phyloP scores from a whole-genome alignment of 1,140 invertebrate species.

The Nasonia longicornis region DNA sequence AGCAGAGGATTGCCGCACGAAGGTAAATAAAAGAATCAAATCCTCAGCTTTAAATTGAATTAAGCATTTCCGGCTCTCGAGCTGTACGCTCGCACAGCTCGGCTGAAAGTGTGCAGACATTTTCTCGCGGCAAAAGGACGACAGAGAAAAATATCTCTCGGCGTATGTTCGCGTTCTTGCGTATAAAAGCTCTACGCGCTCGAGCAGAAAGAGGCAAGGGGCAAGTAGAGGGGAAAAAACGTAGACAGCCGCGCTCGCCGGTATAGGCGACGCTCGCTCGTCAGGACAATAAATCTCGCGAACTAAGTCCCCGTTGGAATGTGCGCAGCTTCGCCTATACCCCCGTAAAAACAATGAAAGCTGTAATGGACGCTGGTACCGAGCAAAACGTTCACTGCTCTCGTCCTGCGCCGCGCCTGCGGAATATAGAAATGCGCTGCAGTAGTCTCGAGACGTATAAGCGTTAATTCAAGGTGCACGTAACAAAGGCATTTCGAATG shows the following conservation, averaged over 20 bases:
- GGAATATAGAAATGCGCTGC: constrained; percentile 29
- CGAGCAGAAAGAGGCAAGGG: background rate
- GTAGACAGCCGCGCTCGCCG: too few relatives aligned
- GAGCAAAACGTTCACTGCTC: background rate
- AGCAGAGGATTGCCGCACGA: background rate
- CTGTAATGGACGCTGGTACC: background rate
- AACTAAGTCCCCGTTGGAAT: constrained; percentile 26
- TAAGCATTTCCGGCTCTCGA: background rate
- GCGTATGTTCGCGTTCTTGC: background rate
- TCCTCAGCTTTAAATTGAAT: background rate
- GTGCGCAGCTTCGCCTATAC: constrained; percentile 1
- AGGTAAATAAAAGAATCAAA: background rate
- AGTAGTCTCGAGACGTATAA: background rate
- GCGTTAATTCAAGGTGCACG: background rate
- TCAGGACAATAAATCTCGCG: constrained; percentile 39
- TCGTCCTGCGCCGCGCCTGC: too few relatives aligned
- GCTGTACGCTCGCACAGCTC: too few relatives aligned
- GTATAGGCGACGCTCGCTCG: constrained; percentile 7
- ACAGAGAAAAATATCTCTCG: constrained; percentile 14
- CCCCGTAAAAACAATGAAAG: constrained; percentile 16
- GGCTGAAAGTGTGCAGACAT: background rate
- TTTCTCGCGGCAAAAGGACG: background rate
- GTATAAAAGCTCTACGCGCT: background rate
- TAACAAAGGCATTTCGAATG: background rate
- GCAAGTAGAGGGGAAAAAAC: background rate